Base-by-base conservation (phyloP, 2,113 vertebrate genomes). In the Megaleporinus macrocephalus region DNA sequence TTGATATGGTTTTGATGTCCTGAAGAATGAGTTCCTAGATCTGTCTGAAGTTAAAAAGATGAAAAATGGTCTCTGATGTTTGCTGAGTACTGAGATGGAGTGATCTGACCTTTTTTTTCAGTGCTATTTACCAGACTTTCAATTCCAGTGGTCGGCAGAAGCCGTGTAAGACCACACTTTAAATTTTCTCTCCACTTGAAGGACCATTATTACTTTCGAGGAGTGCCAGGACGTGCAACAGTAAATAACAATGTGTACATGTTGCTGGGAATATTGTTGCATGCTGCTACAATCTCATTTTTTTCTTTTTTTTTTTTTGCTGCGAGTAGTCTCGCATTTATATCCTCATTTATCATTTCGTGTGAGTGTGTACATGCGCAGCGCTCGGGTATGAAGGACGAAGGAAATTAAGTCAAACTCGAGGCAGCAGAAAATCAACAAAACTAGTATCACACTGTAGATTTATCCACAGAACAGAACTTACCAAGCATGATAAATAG, bases 291-390 rank as follows among this genome's bases (percentile, higher is more conserved):
- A 61, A 26, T 61, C 57, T 61, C 5, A 29, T 70, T 41, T 33
- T n/a, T 18, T 33, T 41, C 14, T 36, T 61, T 12, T 22, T 70
- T 41, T 33, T n/a, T 18, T 33, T 41, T 24, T 36, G 16, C 30
- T 36, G 65, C 5, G 33, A 68, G 29, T 68, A 68, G 20, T 20
- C 65, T 70, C 13, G 24, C 66, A 70, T 41, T 61, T 59, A 55
- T 44, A 24, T 68, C 29, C 66, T 44, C 66, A 44, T 70, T 78
- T 44, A 44, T 65, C 33, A 65, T 53, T 47, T 36, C 9, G 41
- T 76, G n/a, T n/a, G 57, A 81, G 80, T 62, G 76, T 44, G 74
- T 55, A 53, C 74, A 55, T 76, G 75, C 18, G 49, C 73, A 22
- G 49, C 72, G 24, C 29, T 51, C 16, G 33, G 73, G 70, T 78